These are phyloP conservation scores for Corythucha ciliata DNA, from an alignment of 2,888 invertebrate genomes.

Conservation along the genomic window DNA sequence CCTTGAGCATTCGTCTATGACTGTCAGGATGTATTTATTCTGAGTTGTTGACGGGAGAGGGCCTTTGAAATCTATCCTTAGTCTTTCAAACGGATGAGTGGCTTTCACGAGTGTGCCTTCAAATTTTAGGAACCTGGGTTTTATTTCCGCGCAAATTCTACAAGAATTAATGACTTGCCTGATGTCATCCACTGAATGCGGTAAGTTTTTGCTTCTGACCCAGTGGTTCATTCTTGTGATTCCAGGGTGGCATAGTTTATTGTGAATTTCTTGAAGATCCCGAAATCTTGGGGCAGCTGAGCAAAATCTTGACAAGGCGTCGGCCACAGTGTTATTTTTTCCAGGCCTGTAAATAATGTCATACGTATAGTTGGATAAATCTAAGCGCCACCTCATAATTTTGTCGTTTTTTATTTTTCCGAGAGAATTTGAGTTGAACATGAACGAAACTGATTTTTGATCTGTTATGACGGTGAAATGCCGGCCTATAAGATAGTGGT, in stretches of 20 bases:
- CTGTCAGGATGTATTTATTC: constrained; percentile 23
- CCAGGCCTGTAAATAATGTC: constrained; percentile 20
- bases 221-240: constrained; percentile 29
- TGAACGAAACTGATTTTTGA: constrained; percentile 24
- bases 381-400: constrained; percentile 26
- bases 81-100: constrained; percentile 30
- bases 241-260: constrained; percentile 26
- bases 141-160: constrained; percentile 28
- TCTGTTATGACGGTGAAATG: constrained; percentile 26
- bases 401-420: constrained; percentile 29
- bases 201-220: constrained; percentile 27
- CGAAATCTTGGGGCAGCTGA: not conserved
- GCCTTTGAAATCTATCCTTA: no score
- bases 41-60: constrained; percentile 12
- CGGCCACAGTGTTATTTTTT: constrained; percentile 5
- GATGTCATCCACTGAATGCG: constrained; percentile 26
- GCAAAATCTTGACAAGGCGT: constrained; percentile 21
- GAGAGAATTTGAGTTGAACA: constrained; percentile 16
- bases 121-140: constrained; percentile 26
- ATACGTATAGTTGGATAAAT: constrained; percentile 24
- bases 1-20: constrained; percentile 29
- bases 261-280: constrained; percentile 14
- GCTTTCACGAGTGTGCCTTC: constrained; percentile 26
- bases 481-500: constrained; percentile 25
- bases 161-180: constrained; percentile 25